Evolutionary conservation across 1,140 invertebrate species (phyloP).

Genomic region (Orius insidiosus): DNA sequence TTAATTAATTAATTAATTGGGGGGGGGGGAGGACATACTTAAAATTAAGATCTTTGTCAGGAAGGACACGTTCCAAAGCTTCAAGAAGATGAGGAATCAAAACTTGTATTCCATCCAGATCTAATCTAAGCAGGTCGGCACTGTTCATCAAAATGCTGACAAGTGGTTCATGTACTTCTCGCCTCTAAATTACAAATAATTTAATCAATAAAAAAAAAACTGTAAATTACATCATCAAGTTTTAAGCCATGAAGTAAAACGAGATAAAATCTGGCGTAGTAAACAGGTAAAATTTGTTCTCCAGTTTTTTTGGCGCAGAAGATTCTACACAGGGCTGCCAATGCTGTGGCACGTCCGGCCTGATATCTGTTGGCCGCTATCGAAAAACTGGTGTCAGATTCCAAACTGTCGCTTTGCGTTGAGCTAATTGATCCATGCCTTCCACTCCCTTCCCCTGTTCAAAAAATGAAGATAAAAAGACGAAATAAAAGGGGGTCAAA

Average conservation of each 20-base stretch:
- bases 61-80: conserved; percentile 74
- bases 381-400: not conserved
- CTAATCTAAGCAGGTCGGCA: conserved; percentile 63
- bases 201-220: no score
- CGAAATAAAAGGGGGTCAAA: conserved; percentile 5
- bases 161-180: conserved; percentile 52
- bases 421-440: conserved; percentile 8
- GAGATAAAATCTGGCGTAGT: conserved; percentile 87
- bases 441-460: conserved; percentile 17
- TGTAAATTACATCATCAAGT: conserved; percentile 31
- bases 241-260: conserved; percentile 76
- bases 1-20: no score
- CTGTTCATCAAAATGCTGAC: conserved; percentile 68
- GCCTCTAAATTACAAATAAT: conserved; percentile 23
- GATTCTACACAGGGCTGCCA: conserved; percentile 85
- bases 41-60: conserved; percentile 47
- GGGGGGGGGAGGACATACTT: no score
- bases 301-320: conserved; percentile 92
- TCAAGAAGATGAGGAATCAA: conserved; percentile 75
- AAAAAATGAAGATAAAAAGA: conserved; percentile 1
- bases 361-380: conserved; percentile 33
- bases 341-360: conserved; percentile 81
- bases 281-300: conserved; percentile 85
- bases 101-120: conserved; percentile 83
- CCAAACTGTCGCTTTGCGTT: conserved; percentile 11